Conservation (phyloP, 2,797 vertebrate genomes). For the Chrysocyon brachyurus region DNA sequence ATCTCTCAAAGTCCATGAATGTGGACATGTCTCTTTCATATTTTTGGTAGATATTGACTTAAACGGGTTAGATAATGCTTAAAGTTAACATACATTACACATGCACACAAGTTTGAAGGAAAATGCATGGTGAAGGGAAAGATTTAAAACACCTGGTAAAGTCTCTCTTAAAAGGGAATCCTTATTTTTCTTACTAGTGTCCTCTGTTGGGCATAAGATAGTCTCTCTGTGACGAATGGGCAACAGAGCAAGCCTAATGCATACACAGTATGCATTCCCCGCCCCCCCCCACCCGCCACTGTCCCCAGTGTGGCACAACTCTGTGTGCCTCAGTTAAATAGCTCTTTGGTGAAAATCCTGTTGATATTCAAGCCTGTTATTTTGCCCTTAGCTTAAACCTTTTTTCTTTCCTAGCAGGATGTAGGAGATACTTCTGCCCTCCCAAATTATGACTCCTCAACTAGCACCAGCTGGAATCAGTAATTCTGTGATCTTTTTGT, state of each 20-base stretch:
- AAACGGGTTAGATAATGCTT: neutral
- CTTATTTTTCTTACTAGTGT: neutral
- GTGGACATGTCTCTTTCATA: neutral
- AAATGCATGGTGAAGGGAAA: neutral
- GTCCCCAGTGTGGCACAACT: neutral
- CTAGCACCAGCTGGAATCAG: neutral
- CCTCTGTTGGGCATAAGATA: neutral
- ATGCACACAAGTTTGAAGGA: neutral
- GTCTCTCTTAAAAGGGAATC: neutral
- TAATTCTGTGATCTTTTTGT: neutral
- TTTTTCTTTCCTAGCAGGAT: neutral
- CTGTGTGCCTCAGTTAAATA: neutral
- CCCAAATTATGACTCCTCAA: neutral
- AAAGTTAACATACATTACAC: neutral
- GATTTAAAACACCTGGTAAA: neutral
- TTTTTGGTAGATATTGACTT: conserved; percentile 14
- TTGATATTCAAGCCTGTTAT: neutral
- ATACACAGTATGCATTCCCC: neutral
- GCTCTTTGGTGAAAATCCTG: neutral
- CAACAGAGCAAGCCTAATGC: neutral
- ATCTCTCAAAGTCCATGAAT: neutral
- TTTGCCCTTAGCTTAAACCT: neutral
- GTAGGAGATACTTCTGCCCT: neutral
- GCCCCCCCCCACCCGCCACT: fast-evolving
- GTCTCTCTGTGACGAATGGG: neutral